Evolutionary conservation across 1,140 invertebrate species (phyloP).

Genomic region (Drosophila sucinea): DNA sequence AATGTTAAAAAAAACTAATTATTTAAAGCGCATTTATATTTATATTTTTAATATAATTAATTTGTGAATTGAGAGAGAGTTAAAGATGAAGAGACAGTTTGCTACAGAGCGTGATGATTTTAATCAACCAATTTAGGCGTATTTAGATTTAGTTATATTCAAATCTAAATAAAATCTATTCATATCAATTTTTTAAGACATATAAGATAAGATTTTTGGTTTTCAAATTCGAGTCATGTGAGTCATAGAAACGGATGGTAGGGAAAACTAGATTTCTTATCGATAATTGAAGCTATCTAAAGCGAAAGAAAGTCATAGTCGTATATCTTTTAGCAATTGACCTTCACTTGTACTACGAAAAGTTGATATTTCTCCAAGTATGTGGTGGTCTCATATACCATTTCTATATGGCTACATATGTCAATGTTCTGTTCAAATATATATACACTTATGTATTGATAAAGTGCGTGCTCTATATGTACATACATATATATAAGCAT

Average conservation of each 20-base stretch:
- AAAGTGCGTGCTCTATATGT: slow-evolving; percentile 58
- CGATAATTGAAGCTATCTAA: neutral
- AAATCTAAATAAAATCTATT: too few relatives aligned
- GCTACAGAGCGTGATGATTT: too few relatives aligned
- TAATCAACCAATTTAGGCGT: too few relatives aligned
- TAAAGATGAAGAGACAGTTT: too few relatives aligned
- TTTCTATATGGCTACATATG: neutral
- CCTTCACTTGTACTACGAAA: slow-evolving; percentile 9
- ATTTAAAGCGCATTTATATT: too few relatives aligned
- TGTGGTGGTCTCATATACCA: neutral
- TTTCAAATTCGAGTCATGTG: neutral
- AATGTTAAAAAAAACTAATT: too few relatives aligned
- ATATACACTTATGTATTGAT: slow-evolving; percentile 57
- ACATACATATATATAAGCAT: slow-evolving; percentile 27
- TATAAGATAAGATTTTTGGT: neutral
- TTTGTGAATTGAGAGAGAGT: too few relatives aligned
- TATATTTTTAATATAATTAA: too few relatives aligned
- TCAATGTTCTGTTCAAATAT: slow-evolving; percentile 1
- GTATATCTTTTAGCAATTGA: slow-evolving; percentile 4
- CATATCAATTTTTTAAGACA: too few relatives aligned
- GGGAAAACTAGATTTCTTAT: neutral
- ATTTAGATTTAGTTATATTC: too few relatives aligned
- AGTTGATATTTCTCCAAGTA: slow-evolving; percentile 5
- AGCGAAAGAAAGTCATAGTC: slow-evolving; percentile 2
- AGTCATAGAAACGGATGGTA: neutral